Evolutionary conservation across 2,113 vertebrate species (phyloP), one percentile per base, ranked within the genome.

Genomic region (Nipponia nippon): DNA sequence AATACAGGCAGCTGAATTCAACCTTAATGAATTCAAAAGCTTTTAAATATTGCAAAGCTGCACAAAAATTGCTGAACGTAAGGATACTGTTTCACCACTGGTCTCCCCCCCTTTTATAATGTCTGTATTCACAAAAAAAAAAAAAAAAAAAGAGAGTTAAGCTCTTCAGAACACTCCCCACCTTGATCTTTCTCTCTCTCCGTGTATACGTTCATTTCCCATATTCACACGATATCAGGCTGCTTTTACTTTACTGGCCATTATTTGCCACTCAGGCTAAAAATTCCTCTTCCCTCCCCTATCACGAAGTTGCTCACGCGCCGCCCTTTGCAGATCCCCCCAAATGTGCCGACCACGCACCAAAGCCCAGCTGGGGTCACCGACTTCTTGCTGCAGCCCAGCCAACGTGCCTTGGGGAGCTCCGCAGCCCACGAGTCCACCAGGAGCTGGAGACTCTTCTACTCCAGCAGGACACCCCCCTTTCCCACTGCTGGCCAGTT

Each of bases 251-350:
- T 69, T 7, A 62, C 42, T 7, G 23, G 6, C 7, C 10, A 2
- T 42, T 59, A 47, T 34, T 73, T 59, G 26, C 13, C 30, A 58
- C 47, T 56, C 0, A 0, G 15, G 16, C 16, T 50, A 17, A 3
- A 70, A 56, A 27, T 16, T 71, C 6, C 17, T 70, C 65, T 58
- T 66, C 20, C 16, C 6, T 71, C 19, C 34, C 7, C 23, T 10
- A 0, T 5, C 36, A 13, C 0, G 0, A 66, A 38, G 25, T 12
- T 46, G 19, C 7, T 49, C 27, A 29, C 8, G 9, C 3, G 1
- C 8, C 25, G 7, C 8, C 61, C 30, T 49, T 40, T 8, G 8
- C 3, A 0, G 38, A 71, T 21, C 6, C 30, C 42, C 14, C n/a
- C 2, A 11, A 0, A 10, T 1, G 2, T 7, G 22, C 15, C 56